phyloP scores from a whole-genome alignment of 1,140 invertebrate species.

The Pogonognathellus flavescens region DNA sequence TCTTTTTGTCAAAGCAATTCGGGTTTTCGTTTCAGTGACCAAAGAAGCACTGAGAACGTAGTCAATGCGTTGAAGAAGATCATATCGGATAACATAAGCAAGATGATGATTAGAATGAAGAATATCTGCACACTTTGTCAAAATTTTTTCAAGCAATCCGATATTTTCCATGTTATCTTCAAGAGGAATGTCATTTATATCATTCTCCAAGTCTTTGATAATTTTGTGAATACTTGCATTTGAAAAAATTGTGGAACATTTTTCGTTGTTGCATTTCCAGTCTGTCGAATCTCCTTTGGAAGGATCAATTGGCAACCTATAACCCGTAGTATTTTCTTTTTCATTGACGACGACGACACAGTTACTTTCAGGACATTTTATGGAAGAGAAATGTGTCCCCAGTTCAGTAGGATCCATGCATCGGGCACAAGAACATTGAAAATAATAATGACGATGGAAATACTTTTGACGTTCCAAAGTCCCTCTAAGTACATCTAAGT shows the following conservation, averaged over 20 bases:
- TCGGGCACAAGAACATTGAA: conserved; percentile 77
- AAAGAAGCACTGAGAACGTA: conserved; percentile 19
- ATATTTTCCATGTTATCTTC: conserved; percentile 22
- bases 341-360: not conserved
- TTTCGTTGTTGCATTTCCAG: conserved; percentile 78
- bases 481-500: conserved; percentile 81
- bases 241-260: conserved; percentile 68
- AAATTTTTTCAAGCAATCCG: not conserved
- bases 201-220: conserved; percentile 7
- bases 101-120: conserved; percentile 1
- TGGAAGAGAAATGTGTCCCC: conserved; percentile 78
- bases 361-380: conserved; percentile 73
- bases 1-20: conserved; percentile 14
- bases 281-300: conserved; percentile 71
- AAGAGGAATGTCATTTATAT: not conserved
- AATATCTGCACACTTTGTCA: not conserved
- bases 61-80: conserved; percentile 18
- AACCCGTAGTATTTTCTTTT: conserved; percentile 72
- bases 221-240: not conserved
- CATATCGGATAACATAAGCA: not conserved
- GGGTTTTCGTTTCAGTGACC: not conserved
- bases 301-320: conserved; percentile 77
- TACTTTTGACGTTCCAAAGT: conserved; percentile 79
- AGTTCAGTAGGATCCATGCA: conserved; percentile 80
- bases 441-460: conserved; percentile 80